Percentiles rank a stretch among this genome's conserved stretches.
phyloP scores from a whole-genome alignment of 1,140 invertebrate genomes.

The Helicoverpa armigera region DNA sequence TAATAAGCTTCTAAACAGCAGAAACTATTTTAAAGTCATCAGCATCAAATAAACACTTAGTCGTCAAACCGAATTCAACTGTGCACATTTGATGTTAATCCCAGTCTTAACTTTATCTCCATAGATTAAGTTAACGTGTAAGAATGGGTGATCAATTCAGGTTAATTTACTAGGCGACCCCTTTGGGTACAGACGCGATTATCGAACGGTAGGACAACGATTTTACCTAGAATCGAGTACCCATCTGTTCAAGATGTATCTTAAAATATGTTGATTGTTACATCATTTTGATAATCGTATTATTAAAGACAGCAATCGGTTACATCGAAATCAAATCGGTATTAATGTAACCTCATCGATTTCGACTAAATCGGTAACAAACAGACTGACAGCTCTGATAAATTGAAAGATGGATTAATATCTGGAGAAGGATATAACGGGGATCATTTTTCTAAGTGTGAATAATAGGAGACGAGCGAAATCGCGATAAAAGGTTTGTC shows the following conservation, averaged over 20 bases:
- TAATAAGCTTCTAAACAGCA: too few relatives aligned
- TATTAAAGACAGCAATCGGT: too few relatives aligned
- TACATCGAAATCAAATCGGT: too few relatives aligned
- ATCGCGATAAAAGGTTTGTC: too few relatives aligned
- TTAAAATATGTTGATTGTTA: background rate
- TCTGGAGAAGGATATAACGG: too few relatives aligned
- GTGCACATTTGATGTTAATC: slow-evolving; percentile 35
- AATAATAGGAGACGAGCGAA: too few relatives aligned
- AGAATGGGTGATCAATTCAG: slow-evolving; percentile 48
- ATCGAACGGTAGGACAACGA: slow-evolving; percentile 31
- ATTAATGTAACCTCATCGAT: too few relatives aligned
- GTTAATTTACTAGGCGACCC: slow-evolving; percentile 37
- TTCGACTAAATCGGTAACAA: too few relatives aligned
- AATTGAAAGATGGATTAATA: too few relatives aligned
- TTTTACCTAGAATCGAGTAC: slow-evolving; percentile 5
- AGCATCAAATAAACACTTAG: slow-evolving; percentile 10
- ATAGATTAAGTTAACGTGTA: slow-evolving; percentile 44
- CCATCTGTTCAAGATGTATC: background rate
- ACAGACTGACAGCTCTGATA: too few relatives aligned
- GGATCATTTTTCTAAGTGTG: too few relatives aligned
- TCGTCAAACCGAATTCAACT: slow-evolving; percentile 19
- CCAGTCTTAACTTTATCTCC: slow-evolving; percentile 41
- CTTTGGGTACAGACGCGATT: slow-evolving; percentile 42
- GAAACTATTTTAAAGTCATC: background rate
- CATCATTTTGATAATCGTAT: too few relatives aligned